These are phyloP conservation scores for Orthosia incerta DNA, from an alignment of 2,888 invertebrate species.

Conservation along the genomic window DNA sequence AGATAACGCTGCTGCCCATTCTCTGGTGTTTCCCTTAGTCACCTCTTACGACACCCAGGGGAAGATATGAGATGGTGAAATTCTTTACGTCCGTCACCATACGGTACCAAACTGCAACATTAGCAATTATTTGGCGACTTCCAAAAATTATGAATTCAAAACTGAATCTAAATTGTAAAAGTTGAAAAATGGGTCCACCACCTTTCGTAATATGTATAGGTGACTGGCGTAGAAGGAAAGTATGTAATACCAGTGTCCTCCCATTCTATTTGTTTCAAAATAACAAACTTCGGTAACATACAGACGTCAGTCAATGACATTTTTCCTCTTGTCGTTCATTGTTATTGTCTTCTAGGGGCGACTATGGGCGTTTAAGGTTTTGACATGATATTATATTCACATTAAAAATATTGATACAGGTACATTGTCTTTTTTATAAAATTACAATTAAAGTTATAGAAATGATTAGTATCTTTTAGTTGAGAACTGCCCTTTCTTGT, in stretches of 20 bases:
- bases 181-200: neutral
- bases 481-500: neutral
- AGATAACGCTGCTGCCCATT: too few relatives aligned
- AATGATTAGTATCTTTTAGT: neutral
- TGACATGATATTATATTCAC: constrained; percentile 6
- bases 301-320: constrained; percentile 31
- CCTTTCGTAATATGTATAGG: neutral
- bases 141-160: neutral
- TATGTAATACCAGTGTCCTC: constrained; percentile 15
- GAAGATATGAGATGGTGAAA: too few relatives aligned
- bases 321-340: constrained; percentile 27
- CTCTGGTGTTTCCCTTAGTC: too few relatives aligned
- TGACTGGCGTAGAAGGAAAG: neutral
- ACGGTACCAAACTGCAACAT: too few relatives aligned
- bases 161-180: too few relatives aligned
- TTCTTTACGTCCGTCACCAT: too few relatives aligned
- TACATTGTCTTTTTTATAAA: neutral
- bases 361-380: constrained; percentile 19
- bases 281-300: neutral
- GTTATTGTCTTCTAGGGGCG: neutral
- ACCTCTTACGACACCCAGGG: too few relatives aligned
- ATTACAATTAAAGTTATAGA: neutral
- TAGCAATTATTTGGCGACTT: neutral
- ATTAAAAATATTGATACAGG: neutral
- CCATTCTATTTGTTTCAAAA: constrained; percentile 13